Base-by-base conservation (phyloP, 2,888 invertebrate genomes). In the Podotricha telesiphe region DNA sequence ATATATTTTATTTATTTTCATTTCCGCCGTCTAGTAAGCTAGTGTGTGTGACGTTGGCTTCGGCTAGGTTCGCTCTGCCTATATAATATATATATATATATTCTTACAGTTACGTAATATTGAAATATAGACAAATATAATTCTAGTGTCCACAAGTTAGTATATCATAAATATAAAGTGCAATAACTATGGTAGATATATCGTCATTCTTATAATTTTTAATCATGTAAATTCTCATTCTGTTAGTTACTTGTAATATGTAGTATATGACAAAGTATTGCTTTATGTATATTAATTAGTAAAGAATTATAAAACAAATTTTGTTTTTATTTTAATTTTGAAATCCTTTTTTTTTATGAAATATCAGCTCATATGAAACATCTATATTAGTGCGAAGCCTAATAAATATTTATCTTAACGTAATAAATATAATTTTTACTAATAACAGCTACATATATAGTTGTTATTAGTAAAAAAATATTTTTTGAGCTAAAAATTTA, bases 281-380 rank as follows among this genome's bases (percentile, higher is more conserved):
- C 40, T 67, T 50, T 61, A 67, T 53, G 51, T 28, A 45, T 59
- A 66, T 51, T n/a, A n/a, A n/a, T n/a, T 67, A 67, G 67, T 67
- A 67, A 67, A 67, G 51, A 42, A 47, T 53, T 67, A 53, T 45
- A 20, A 61, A 53, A 17, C 34, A 13, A 67, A 37, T 6, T 40
- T 19, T 19, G 42, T 42, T 67, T 67, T 47, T 53, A 58, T 51
- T 40, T 19, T n/a, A n/a, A 58, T 20, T 58, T 40, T 20, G 10
- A 2, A n/a, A 8, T 6, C 2, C 28, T 17, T 4, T 58, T 42
- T 45, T 22, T 42, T 15, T 3, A 42, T 40, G 8, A 19, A 22
- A 19, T 28, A 28, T 4, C 6, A 28, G 6, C 6, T 28, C 28
- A 28, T 28, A 28, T 28, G 28, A 28, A 28, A 6, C 2, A 28